Base-by-base conservation (phyloP, 2,888 invertebrate genomes). In the Andrena haemorrhoa region DNA sequence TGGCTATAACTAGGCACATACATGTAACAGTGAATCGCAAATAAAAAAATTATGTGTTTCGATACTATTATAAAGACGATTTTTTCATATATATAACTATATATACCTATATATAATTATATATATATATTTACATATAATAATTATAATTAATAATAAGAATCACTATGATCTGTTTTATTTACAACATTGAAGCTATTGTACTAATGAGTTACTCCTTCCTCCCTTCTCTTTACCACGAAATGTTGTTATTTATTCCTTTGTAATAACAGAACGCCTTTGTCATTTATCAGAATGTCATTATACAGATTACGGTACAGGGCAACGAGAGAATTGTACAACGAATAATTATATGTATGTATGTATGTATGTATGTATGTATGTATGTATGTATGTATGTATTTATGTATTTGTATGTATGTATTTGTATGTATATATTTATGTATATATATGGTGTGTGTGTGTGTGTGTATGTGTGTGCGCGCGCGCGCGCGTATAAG, bases 1-100 rank as follows among this genome's bases (percentile, higher is more conserved):
- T 89, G 86, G 89, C 91, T 92, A 92, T 91, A 90, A 88, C 92
- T 92, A 92, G 90, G 91, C 92, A 93, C 92, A 92, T 92, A 93
- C 91, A 93, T 92, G 90, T 92, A 92, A 93, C 93, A 92, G 91
- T 92, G 90, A 92, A 92, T 91, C 90, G 92, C 90, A 92, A 93
- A 92, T 92, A 91, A 92, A 92, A 90, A 93, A 92, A 92, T 90
- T 88, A 91, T 91, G 88, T 91, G 84, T 89, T 91, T 82, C 89
- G 89, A 88, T 89, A 85, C 90, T 91, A 91, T 85, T 85, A 87
- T 86, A 87, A 85, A 86, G 85, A 87, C 86, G 87, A 82, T 82
- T 82, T 83, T 77, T 75, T 78, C 75, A 66, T 66, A 77, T 86
- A 78, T 81, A 83, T 82, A 77, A 72, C 74, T 77, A 81, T 86